Percentiles rank a stretch among this genome's conserved stretches.
phyloP scores from a whole-genome alignment of 2,888 invertebrate species.

The Eustalomyia histrio region DNA sequence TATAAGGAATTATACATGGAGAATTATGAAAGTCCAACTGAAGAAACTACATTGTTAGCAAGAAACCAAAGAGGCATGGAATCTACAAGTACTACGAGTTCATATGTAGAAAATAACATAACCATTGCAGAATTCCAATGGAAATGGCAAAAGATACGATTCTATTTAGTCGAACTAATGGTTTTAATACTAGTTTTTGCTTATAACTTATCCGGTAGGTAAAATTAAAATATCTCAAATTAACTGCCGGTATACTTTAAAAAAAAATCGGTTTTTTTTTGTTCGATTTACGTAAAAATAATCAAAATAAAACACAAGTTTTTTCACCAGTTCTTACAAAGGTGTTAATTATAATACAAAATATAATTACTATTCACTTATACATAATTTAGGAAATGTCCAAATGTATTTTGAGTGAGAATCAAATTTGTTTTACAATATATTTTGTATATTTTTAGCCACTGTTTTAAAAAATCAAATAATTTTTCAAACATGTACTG shows the following conservation, averaged over 20 bases:
- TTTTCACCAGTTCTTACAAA: no score
- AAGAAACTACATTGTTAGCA: conserved; percentile 56
- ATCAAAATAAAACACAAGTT: no score
- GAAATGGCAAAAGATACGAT: conserved; percentile 40
- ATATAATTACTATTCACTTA: no score
- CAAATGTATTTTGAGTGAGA: no score
- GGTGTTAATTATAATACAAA: no score
- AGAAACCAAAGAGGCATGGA: conserved; percentile 32
- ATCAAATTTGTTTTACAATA: no score
- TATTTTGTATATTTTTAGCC: conserved; percentile 64
- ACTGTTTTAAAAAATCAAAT: conserved; percentile 84
- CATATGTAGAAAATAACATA: neutral
- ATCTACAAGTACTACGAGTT: neutral
- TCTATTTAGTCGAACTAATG: conserved; percentile 72
- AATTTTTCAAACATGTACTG: conserved; percentile 85
- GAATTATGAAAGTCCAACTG: conserved; percentile 53
- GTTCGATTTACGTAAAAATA: no score
- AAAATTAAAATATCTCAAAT: no score
- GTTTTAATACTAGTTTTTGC: conserved; percentile 75
- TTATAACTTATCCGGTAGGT: conserved; percentile 75
- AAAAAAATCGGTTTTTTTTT: no score
- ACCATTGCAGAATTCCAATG: conserved; percentile 8
- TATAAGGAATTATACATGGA: conserved; percentile 15
- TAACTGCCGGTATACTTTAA: no score
- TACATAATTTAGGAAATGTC: no score